Base-by-base conservation (phyloP, 1,140 invertebrate genomes). In the Tribolium madens region DNA sequence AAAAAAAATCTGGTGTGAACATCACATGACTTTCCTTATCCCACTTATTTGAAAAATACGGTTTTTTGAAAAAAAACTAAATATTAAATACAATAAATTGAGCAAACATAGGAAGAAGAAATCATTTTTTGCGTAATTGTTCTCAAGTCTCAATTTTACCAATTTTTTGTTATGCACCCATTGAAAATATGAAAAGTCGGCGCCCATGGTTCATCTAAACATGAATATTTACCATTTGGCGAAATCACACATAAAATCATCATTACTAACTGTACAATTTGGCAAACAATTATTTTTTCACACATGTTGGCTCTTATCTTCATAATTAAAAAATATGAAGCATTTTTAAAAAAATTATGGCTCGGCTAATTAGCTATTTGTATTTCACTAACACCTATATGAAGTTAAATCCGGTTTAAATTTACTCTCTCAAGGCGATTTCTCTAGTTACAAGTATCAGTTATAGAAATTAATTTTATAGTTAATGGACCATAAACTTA, bases 201-300 rank as follows among this genome's bases (percentile, higher is more conserved):
- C n/a, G n/a, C n/a, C n/a, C n/a, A n/a, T n/a, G n/a, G n/a, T n/a
- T n/a, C n/a, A n/a, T 26, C 21, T 26, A 26, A 5, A 26, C 21
- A 26, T 26, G 21, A 26, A 26, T 33, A 21, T 64, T 64, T 21
- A 64, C 21, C n/a, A 33, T 21, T 14, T 64, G 26, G 10, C 9
- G 18, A 33, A 36, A 64, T 64, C 57, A 64, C 57, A 64, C 57
- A 64, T 64, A 64, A 64, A 64, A 64, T 64, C 10, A 64, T 64
- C 57, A 33, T 64, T 64, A 13, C 21, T 64, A 60, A 64, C 57
- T n/a, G 57, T 64, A 57, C 52, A 17, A n/a, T 64, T 64, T 13
- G 21, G 9, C 6, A 33, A 64, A 64, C 21, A 33, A 64, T 64
- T 33, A 33, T 64, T 57, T 57, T 57, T 57, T 57, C 52, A 57